Evolutionary conservation across 2,888 invertebrate species (phyloP).

Genomic region (Cerastis rubricosa): DNA sequence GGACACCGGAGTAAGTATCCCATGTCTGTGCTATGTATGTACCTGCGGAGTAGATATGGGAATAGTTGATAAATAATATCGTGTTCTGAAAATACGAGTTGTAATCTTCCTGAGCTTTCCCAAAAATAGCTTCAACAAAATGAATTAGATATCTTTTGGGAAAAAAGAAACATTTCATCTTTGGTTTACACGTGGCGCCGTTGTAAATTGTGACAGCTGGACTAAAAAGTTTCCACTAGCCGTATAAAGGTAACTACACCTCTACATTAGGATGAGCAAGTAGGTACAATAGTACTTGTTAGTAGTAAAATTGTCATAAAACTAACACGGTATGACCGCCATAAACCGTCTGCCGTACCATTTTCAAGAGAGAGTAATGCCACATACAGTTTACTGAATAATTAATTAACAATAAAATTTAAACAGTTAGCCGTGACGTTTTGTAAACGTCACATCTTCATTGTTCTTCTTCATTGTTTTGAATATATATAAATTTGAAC

Average conservation of each 20-base stretch:
- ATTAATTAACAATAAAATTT: slow-evolving; percentile 48
- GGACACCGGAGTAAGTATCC: slow-evolving; percentile 30
- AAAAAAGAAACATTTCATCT: not conserved
- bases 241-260: slow-evolving; percentile 19
- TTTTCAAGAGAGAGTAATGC: slow-evolving; percentile 40
- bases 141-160: not conserved
- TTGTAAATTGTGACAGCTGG: not conserved
- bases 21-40: not conserved
- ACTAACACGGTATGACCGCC: slow-evolving; percentile 22
- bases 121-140: not conserved
- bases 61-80: slow-evolving; percentile 5
- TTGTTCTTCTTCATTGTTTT: no score
- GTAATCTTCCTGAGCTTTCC: not conserved
- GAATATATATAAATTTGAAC: slow-evolving; percentile 41
- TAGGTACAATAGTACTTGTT: slow-evolving; percentile 13
- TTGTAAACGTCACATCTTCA: slow-evolving; percentile 35
- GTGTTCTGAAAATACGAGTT: not conserved
- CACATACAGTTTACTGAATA: slow-evolving; percentile 38
- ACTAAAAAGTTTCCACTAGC: slow-evolving; percentile 36
- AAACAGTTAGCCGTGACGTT: slow-evolving; percentile 50
- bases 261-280: slow-evolving; percentile 13
- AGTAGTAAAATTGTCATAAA: slow-evolving; percentile 46
- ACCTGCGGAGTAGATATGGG: slow-evolving; percentile 3
- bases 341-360: slow-evolving; percentile 39
- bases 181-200: no score